Conservation (phyloP, 2,797 vertebrate species). For the Oceanodroma leucorhoa region DNA sequence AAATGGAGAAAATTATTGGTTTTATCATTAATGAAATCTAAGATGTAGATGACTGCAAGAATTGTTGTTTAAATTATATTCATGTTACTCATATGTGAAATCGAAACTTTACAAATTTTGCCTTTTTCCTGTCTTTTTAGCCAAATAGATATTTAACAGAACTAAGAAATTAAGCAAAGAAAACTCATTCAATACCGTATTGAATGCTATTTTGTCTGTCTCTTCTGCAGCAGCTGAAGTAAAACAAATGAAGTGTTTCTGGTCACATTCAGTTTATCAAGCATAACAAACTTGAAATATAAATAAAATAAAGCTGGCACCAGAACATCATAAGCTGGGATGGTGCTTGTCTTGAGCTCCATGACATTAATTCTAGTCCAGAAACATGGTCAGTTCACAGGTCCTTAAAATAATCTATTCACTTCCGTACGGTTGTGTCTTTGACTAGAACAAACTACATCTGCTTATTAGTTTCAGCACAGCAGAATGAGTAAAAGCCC, state of each 20-base stretch:
- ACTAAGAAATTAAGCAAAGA: not conserved
- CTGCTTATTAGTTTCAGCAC: not conserved
- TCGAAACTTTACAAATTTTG: not conserved
- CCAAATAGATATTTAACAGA: not conserved
- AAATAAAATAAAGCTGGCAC: not conserved
- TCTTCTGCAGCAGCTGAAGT: not conserved
- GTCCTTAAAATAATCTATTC: not conserved
- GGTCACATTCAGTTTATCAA: not conserved
- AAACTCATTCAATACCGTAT: not conserved
- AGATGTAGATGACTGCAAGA: not conserved
- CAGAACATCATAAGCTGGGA: not conserved
- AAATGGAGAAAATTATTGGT: not conserved
- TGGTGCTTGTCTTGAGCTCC: not conserved
- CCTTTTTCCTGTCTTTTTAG: not conserved
- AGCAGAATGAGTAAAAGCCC: not conserved
- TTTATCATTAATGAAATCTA: not conserved
- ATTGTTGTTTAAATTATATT: not conserved
- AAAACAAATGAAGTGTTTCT: constrained; percentile 1
- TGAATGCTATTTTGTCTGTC: not conserved
- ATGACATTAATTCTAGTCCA: not conserved
- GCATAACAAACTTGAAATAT: not conserved
- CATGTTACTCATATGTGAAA: not conserved
- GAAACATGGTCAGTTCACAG: not conserved
- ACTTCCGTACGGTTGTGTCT: not conserved
- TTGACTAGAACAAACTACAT: not conserved